A percentile compares a stretch with the other conserved stretches of the same genome.
Conservation (phyloP, 2,113 vertebrate species). For the Murina feae region DNA sequence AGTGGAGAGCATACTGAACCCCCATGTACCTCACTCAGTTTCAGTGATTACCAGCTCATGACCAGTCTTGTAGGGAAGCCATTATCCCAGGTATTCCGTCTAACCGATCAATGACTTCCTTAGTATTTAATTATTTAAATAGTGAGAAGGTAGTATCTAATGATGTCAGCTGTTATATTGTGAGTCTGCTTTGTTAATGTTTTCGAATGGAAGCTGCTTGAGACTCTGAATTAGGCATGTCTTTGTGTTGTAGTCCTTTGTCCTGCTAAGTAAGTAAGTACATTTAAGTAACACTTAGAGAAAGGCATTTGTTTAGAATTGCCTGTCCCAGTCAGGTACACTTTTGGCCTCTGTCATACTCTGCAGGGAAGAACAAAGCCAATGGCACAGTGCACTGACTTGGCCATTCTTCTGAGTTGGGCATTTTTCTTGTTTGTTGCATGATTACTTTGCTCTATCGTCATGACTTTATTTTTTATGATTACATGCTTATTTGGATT, state of each 20-base stretch:
- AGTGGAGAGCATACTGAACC: not conserved
- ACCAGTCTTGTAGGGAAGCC: not conserved
- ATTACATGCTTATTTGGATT: constrained; percentile 56
- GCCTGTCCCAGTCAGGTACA: not conserved
- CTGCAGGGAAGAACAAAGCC: not conserved
- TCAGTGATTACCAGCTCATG: not conserved
- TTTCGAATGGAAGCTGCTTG: not conserved
- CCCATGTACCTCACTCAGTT: not conserved
- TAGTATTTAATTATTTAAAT: not conserved
- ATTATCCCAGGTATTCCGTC: not conserved
- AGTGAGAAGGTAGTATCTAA: not conserved
- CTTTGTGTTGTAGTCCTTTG: not conserved
- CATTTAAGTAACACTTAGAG: not conserved
- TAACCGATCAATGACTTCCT: not conserved
- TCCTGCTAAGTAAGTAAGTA: not conserved
- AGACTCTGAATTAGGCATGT: not conserved
- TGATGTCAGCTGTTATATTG: not conserved
- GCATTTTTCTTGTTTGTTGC: not conserved
- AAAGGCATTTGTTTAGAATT: constrained; percentile 24
- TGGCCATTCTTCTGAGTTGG: not conserved
- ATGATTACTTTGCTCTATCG: not conserved
- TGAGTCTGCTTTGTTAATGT: not conserved
- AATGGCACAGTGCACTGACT: not conserved
- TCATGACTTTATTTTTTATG: not conserved
- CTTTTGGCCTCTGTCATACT: not conserved